Evolutionary conservation across 2,888 invertebrate genomes (phyloP).

Genomic region (Tenthredo livida): DNA sequence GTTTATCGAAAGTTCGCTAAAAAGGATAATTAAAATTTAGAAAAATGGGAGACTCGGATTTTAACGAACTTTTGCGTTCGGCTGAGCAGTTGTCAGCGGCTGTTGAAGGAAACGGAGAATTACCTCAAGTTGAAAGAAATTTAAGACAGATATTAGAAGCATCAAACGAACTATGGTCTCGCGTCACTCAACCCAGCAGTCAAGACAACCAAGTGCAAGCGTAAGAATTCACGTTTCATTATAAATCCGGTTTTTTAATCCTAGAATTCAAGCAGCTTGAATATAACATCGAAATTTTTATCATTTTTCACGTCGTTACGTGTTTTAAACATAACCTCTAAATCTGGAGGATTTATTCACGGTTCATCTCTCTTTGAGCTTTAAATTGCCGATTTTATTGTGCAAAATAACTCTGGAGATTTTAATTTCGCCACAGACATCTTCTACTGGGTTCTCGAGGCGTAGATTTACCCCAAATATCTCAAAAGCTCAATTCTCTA

Average conservation of each 20-base stretch:
- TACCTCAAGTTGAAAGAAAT: conserved; percentile 93
- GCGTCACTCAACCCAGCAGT: conserved; percentile 91
- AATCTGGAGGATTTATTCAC: background rate
- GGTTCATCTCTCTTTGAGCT: background rate
- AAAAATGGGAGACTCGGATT: conserved; percentile 81
- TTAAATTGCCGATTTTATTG: conserved; percentile 24
- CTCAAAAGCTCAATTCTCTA: conserved; percentile 93
- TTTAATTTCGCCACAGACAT: conserved; percentile 82
- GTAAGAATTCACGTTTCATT: conserved; percentile 80
- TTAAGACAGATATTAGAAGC: conserved; percentile 95
- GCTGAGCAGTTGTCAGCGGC: conserved; percentile 95
- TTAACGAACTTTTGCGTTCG: conserved; percentile 92
- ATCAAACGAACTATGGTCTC: conserved; percentile 92
- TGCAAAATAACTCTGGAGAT: background rate
- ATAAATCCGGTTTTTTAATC: background rate
- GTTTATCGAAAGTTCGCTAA: background rate
- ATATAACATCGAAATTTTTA: background rate
- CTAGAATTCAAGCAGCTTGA: background rate
- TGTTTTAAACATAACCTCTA: background rate
- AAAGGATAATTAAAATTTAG: background rate
- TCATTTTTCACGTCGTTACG: background rate
- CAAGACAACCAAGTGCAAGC: conserved; percentile 92
- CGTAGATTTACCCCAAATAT: conserved; percentile 95
- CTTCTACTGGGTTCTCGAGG: conserved; percentile 94
- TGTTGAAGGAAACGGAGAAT: conserved; percentile 91